A percentile compares a stretch with the other conserved stretches of the same genome.
Evolutionary conservation across 2,113 vertebrate species (phyloP).

Genomic region (Sylvietta virens): DNA sequence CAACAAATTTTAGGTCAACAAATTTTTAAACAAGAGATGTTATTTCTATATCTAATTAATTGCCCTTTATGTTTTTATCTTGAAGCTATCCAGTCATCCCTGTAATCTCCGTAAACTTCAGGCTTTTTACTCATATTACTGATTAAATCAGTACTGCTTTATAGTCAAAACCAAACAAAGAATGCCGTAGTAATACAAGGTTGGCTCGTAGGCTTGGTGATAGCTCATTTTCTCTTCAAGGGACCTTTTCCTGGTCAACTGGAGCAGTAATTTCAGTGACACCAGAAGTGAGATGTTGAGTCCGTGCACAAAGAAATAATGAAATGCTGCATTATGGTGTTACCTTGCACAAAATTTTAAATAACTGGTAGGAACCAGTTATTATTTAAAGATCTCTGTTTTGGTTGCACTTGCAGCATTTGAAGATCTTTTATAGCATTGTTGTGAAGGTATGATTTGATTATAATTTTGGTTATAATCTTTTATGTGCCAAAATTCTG

Average conservation of each 20-base stretch:
- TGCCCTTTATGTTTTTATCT: background rate
- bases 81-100: background rate
- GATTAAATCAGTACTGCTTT: background rate
- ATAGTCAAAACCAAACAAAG: background rate
- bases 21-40: background rate
- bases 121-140: background rate
- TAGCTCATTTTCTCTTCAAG: background rate
- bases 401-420: background rate
- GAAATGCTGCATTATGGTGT: background rate
- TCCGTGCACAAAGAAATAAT: background rate
- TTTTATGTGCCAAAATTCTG: background rate
- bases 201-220: background rate
- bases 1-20: background rate
- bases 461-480: background rate
- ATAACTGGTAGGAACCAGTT: background rate
- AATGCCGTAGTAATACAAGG: background rate
- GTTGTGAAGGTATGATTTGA: background rate
- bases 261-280: background rate
- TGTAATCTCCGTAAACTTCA: background rate
- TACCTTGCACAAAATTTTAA: background rate
- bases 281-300: background rate
- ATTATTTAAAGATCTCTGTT: fast-evolving
- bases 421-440: background rate
- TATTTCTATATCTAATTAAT: background rate
- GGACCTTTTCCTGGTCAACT: background rate